These are phyloP conservation scores for Trichomycterus rosablanca DNA, from an alignment of 2,113 vertebrate species.

Conservation along the genomic window DNA sequence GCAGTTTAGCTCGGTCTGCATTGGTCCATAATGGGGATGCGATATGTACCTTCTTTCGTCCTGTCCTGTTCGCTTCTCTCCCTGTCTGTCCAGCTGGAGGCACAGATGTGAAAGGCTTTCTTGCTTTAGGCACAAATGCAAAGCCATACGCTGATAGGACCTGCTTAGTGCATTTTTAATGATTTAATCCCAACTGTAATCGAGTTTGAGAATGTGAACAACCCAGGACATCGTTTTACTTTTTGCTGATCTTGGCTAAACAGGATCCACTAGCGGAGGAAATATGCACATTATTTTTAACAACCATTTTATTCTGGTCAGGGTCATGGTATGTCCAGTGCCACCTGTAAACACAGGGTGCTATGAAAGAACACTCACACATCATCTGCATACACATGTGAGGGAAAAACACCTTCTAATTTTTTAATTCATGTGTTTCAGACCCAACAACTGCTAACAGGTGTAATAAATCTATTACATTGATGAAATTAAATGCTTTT, in stretches of 20 bases:
- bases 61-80: conserved; percentile 47
- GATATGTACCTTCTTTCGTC: conserved; percentile 59
- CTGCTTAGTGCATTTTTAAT: conserved; percentile 65
- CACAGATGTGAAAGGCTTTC: conserved; percentile 31
- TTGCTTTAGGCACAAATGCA: conserved; percentile 42
- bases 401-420: no score
- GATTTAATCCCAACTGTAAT: conserved; percentile 67
- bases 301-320: no score
- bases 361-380: no score
- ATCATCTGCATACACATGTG: no score
- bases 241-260: background rate
- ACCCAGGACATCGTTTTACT: conserved; percentile 43
- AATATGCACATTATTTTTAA: no score
- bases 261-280: no score
- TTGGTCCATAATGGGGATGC: conserved; percentile 65
- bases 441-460: no score
- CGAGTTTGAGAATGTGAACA: conserved; percentile 57
- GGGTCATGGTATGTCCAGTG: no score
- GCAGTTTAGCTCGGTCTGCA: conserved; percentile 69
- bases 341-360: no score
- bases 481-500: no score
- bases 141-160: conserved; percentile 59
- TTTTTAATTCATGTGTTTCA: no score
- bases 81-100: conserved; percentile 14
- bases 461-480: no score